These are phyloP conservation scores for Scrobipalpa costella DNA, from an alignment of 2,888 invertebrate genomes.

Conservation along the genomic window DNA sequence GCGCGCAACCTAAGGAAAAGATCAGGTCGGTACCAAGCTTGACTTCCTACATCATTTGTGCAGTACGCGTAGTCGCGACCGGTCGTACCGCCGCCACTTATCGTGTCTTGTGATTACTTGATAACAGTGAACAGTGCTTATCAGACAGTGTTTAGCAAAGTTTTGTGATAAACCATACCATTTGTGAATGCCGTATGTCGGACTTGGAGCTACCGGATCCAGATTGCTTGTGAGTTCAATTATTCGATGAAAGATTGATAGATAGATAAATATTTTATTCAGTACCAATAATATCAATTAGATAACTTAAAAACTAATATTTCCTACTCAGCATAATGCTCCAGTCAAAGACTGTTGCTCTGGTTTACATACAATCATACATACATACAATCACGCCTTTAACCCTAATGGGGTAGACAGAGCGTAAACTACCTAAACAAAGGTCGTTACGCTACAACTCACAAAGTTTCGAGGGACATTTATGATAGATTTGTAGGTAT, in stretches of 20 bases:
- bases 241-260: neutral
- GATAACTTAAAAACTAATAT: no score
- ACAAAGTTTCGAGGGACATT: no score
- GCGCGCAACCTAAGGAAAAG: constrained; percentile 69
- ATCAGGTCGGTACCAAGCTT: constrained; percentile 60
- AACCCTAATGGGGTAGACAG: no score
- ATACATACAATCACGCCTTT: no score
- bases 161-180: constrained; percentile 27
- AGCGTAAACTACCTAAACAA: no score
- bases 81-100: constrained; percentile 47
- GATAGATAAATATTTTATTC: no score
- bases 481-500: no score
- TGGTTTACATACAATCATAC: no score
- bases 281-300: no score
- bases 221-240: constrained; percentile 18
- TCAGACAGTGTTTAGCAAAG: constrained; percentile 29
- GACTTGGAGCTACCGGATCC: constrained; percentile 2
- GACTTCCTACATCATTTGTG: constrained; percentile 67
- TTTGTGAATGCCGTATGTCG: constrained; percentile 19
- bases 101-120: constrained; percentile 27
- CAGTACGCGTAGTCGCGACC: constrained; percentile 46
- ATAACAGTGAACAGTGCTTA: constrained; percentile 22
- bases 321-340: no score
- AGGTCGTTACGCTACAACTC: no score
- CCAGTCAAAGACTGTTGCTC: no score